Evolutionary conservation across 1,140 invertebrate species (phyloP), one percentile per base, ranked within the genome.

Genomic region (Magallana ariakensis): DNA sequence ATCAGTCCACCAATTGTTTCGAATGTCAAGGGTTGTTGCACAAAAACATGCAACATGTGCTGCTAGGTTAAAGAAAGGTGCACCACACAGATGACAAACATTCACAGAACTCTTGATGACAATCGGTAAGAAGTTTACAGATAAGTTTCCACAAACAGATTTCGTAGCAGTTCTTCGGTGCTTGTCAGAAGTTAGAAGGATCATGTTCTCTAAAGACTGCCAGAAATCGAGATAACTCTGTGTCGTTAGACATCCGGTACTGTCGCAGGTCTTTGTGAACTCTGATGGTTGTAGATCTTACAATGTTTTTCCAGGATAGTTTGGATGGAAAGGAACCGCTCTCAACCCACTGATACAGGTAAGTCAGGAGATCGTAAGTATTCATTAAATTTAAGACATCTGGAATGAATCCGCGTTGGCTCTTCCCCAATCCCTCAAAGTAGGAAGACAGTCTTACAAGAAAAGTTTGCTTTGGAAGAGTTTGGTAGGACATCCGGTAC

Each of bases 301-400:
- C 9, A 10, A 13, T 60, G 11, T 60, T 60, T 60, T 60, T 60
- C 11, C 58, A 60, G n/a, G 58, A 60, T 60, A 60, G 11, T 60
- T 60, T 60, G 11, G 11, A 60, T 16, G 58, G 58, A 60, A 60
- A 60, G n/a, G 58, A 60, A 60, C 58, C 58, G 11, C n/a, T 60
- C 58, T 60, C 58, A 16, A 60, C n/a, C 58, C 58, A 60, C 11
- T 60, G 58, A 60, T 60, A n/a, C n/a, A 60, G 58, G n/a, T 60
- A 60, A n/a, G 13, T n/a, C 8, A 60, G 57, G 57, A 58, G 57
- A 7, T 58, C 1, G 7, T 58, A 8, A 16, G 57, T 58, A 58
- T 60, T 60, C 58, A 60, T 13, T 13, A 60, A n/a, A 16, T 60
- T 10, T 13, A 60, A n/a, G n/a, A 60, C 58, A n/a, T 60, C n/a